Evolutionary conservation across 2,797 vertebrate genomes (phyloP), one percentile per base, ranked within the genome.

Genomic region (Prionace glauca): DNA sequence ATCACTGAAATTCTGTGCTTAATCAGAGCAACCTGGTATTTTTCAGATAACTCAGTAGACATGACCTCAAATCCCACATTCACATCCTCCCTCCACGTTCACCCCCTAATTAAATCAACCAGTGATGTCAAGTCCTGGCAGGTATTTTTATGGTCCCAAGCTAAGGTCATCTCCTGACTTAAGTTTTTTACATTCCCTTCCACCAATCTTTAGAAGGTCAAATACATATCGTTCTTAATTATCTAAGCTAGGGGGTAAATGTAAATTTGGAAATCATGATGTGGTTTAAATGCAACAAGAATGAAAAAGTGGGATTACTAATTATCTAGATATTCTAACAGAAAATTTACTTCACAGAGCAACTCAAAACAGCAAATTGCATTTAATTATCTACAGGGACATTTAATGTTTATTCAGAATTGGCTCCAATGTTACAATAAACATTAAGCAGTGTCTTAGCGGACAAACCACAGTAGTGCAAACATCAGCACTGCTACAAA

Each of bases 271-370:
- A 77, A 56, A 56, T 65, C 56, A 65, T 29, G 20, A 74, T 32
- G 56, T 74, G 45, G 24, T 74, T 77, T 95, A 50, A 95, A 74
- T 77, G 50, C 14, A 77, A 77, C 41, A 56, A 7, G 8, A 56
- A 95, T 60, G 8, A 95, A 91, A 91, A 72, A 93, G 24, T 14
- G 77, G 45, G 71, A 74, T 95, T 74, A 45, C 41, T 94, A 56
- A 94, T 74, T 77, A 95, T 77, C 11, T 32, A 50, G 69, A 77
- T 71, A 56, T 16, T 32, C 1, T 95, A 74, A 72, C 12, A 72
- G 26, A 94, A 56, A 94, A 72, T 71, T 72, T 71, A 71, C 71
- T 71, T 94, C 45, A 94, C 20, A 24, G 2, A 32, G 36, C 91
- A 95, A 95, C 93, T 95, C 77, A 74, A 95, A 29, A 72, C 16